A percentile compares a stretch with the other conserved stretches of the same genome.
These are phyloP conservation scores for Lamellibrachia columna DNA, from an alignment of 2,888 invertebrate species.

Conservation along the genomic window DNA sequence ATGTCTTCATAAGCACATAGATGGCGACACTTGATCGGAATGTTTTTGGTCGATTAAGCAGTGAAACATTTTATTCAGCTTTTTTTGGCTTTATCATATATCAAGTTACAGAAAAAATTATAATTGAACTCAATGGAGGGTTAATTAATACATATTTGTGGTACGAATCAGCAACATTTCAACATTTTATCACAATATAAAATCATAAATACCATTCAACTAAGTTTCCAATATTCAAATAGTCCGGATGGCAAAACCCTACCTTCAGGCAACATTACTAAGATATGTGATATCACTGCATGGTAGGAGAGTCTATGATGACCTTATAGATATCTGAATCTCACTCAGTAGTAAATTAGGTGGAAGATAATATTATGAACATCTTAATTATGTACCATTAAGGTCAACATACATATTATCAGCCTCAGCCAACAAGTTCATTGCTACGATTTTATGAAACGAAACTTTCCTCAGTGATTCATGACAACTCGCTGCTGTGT, in stretches of 20 bases:
- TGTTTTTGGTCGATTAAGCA: too few relatives aligned
- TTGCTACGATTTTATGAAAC: not conserved
- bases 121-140: too few relatives aligned
- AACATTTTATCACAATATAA: not conserved
- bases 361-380: not conserved
- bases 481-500: not conserved
- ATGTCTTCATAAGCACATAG: too few relatives aligned
- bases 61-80: too few relatives aligned
- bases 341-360: not conserved
- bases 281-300: not conserved
- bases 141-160: not conserved
- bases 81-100: too few relatives aligned
- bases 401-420: not conserved
- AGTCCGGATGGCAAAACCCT: not conserved
- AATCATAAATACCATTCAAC: not conserved
- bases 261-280: not conserved
- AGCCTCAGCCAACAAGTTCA: not conserved
- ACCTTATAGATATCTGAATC: not conserved
- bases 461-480: not conserved
- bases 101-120: too few relatives aligned
- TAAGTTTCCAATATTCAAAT: not conserved
- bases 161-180: not conserved
- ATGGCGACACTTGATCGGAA: too few relatives aligned
- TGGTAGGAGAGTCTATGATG: not conserved
- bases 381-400: not conserved